Base-by-base conservation (phyloP, 2,797 vertebrate genomes). In the Oryzias dopingdopingensis region DNA sequence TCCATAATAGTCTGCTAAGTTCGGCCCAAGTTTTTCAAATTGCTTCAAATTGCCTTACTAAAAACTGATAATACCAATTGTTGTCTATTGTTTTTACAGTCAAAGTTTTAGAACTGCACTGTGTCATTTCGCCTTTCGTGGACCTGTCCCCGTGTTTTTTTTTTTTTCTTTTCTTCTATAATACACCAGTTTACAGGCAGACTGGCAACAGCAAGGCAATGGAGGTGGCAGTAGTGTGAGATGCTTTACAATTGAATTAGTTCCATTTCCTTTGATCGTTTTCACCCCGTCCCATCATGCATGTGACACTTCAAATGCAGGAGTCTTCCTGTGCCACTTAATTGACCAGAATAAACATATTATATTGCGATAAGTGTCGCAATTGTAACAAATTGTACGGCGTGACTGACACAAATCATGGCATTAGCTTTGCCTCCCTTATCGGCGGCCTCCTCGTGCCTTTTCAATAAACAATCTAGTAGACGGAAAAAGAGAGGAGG, bases 291-390 rank as follows among this genome's bases (percentile, higher is more conserved):
- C 78, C 86, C 78, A 56, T 81, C 85, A 72, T 46, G 67, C 79
- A 82, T 85, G 83, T 85, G 86, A 86, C 87, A 87, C 85, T 82
- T 87, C 77, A 79, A 81, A 86, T 80, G 81, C 86, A 74, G 76
- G 62, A 76, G 82, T 66, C 81, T 82, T 62, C 80, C 85, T 66
- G 79, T 14, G 69, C 69, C 84, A 85, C 82, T 85, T 90, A 90
- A 90, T 90, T 90, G 89, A 90, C 82, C 89, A 90, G 89, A 90
- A 90, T 90, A 90, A 90, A 90, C 85, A 90, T 90, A 90, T 90
- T 90, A 90, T 88, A 90, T 87, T 86, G 86, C 78, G 83, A 90
- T 90, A 88, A 90, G 85, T 88, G 85, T 89, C 68, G 73, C 83
- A 77, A 90, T 90, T 90, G 88, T 88, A 88, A 90, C 86, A 90